A percentile compares a stretch with the other conserved stretches of the same genome.
Conservation (phyloP, 2,888 invertebrate genomes). For the Drosophila anceps region DNA sequence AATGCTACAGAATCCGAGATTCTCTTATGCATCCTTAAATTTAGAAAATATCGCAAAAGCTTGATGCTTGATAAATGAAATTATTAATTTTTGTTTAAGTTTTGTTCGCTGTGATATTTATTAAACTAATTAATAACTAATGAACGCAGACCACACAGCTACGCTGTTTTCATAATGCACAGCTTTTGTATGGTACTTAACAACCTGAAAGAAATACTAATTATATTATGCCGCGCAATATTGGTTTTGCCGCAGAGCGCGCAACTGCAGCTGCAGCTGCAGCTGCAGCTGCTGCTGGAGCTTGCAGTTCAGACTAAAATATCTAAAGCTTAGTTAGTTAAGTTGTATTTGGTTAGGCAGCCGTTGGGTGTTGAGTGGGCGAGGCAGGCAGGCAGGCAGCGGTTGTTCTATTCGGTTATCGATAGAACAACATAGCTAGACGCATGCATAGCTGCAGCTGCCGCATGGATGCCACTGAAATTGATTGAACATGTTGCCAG, state of each 20-base stretch:
- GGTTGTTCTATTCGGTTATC: background rate
- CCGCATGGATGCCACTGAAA: constrained; percentile 41
- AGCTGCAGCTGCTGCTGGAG: too few relatives aligned
- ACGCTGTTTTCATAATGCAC: too few relatives aligned
- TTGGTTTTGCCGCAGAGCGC: background rate
- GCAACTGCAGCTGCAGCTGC: background rate
- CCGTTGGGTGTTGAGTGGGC: background rate
- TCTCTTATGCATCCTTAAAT: too few relatives aligned
- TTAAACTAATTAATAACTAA: too few relatives aligned
- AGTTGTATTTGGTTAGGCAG: background rate
- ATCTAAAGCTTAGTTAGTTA: background rate
- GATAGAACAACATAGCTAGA: constrained; percentile 7
- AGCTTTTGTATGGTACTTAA: background rate
- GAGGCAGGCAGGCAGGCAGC: background rate
- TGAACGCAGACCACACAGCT: too few relatives aligned
- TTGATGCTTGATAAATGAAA: too few relatives aligned
- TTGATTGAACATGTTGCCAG: constrained; percentile 58
- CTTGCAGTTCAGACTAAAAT: background rate
- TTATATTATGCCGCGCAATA: background rate
- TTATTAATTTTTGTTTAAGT: too few relatives aligned
- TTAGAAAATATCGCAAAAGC: too few relatives aligned
- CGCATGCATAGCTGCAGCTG: constrained; percentile 20
- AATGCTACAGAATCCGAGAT: too few relatives aligned
- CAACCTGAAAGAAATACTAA: background rate
- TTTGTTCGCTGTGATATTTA: too few relatives aligned